Evolutionary conservation across 2,113 vertebrate genomes (phyloP), one percentile per base, ranked within the genome.

Genomic region (Rallus limicola): DNA sequence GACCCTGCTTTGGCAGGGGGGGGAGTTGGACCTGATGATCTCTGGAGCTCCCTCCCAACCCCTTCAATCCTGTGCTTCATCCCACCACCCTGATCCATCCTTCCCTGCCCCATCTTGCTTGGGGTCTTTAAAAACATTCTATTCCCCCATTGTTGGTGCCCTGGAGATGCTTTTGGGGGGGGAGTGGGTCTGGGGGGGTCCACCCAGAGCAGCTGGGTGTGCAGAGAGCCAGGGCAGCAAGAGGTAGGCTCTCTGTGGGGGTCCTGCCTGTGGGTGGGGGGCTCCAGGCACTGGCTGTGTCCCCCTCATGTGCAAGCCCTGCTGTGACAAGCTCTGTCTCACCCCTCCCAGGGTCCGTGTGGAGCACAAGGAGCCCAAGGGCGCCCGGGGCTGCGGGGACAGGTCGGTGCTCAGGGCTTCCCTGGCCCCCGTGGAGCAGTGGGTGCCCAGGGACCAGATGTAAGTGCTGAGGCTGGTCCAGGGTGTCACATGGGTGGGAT

Each of bases 351-450:
- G 99, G 99, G 99, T 74, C 9, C 76, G n/a, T 77, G n/a, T 6
- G 99, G 99, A 70, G 88, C 96, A 38, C 75, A 36, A 25, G 99
- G 99, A 75, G 87, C 97, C 10, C 86, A 65, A 68, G 99, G 99
- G 25, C 95, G 94, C 11, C 97, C 98, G 16, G 99, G 99, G 21
- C 55, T 95, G 36, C 97, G 98, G 85, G 99, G 99, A 40, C 96
- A 98, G 55, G 44, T 63, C 0, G 99, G 99, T n/a, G 91, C 97
- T 68, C 97, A 76, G 56, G 99, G 99, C 40, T 99, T 99, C 58
- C 92, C 95, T 0, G 99, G 99, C 40, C 70, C 83, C 62, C 98
- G 97, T 31, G 99, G 99, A 74, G 98, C 91, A 0, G 95, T 63
- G 0, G 99, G 99, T 20, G 59, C 87, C 6, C 85, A 1, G 64